phyloP scores from a whole-genome alignment of 2,113 vertebrate genomes.

The Ivindomyrus marchei region DNA sequence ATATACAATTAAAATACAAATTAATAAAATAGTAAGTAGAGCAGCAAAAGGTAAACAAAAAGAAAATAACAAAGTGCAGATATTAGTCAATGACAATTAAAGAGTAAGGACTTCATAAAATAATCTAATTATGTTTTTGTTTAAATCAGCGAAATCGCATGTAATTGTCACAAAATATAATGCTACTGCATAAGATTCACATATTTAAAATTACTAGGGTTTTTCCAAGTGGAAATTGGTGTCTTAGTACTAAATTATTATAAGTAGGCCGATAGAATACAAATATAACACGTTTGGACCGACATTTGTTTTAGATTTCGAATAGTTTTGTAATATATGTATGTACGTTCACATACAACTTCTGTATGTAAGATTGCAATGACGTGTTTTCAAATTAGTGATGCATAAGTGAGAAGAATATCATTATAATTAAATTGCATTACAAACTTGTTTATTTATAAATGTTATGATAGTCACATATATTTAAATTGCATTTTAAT shows the following conservation, averaged over 20 bases:
- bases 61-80: neutral
- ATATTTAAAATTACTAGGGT: neutral
- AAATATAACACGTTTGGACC: neutral
- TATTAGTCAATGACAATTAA: neutral
- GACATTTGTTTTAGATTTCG: neutral
- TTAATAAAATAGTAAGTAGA: neutral
- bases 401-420: neutral
- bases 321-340: neutral
- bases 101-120: too few species aligned
- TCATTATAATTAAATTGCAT: neutral
- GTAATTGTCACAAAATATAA: neutral
- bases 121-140: neutral
- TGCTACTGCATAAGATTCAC: neutral
- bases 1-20: neutral
- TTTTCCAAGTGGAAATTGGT: neutral
- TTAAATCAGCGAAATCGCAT: neutral
- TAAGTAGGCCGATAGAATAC: neutral
- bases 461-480: neutral
- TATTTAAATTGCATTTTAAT: neutral
- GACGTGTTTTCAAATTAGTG: neutral
- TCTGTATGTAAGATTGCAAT: neutral
- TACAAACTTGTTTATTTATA: neutral
- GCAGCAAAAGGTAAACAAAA: neutral
- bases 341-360: neutral
- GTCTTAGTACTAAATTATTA: neutral